Percentiles rank a stretch among this genome's conserved stretches.
Conservation (phyloP, 2,797 vertebrate genomes). For the Falco peregrinus region DNA sequence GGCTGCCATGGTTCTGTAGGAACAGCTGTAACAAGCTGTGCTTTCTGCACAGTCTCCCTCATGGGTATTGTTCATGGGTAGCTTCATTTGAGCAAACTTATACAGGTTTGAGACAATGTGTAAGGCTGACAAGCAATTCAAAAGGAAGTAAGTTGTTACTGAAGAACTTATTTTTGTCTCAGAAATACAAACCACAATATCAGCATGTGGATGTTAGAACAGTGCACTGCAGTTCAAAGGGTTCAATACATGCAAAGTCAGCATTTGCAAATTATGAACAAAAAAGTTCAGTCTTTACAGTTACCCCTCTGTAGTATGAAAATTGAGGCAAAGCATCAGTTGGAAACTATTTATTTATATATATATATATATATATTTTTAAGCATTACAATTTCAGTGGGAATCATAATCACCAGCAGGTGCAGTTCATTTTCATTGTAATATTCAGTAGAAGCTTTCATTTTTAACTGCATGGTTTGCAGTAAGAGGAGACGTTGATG, state of each 20-base stretch:
- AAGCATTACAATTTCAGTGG: not conserved
- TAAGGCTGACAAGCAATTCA: fast-evolving
- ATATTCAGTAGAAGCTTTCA: not conserved
- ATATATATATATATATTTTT: not conserved
- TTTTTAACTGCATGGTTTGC: not conserved
- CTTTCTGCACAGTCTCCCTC: not conserved
- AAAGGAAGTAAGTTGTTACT: not conserved
- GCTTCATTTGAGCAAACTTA: fast-evolving
- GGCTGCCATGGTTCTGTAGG: not conserved
- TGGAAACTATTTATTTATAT: not conserved
- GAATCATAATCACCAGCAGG: not conserved
- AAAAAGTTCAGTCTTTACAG: not conserved
- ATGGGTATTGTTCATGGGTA: fast-evolving
- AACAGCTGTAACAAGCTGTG: not conserved
- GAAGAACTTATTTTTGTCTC: not conserved
- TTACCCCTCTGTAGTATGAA: not conserved
- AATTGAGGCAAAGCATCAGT: not conserved
- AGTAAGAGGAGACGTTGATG: not conserved
- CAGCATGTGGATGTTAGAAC: not conserved
- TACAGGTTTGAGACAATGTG: not conserved
- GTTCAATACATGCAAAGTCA: not conserved
- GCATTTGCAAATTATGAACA: not conserved
- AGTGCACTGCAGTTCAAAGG: not conserved
- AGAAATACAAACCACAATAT: not conserved
- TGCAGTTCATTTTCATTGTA: not conserved